Evolutionary conservation across 2,888 invertebrate species (phyloP).

Genomic region (Drosophila paracracens): DNA sequence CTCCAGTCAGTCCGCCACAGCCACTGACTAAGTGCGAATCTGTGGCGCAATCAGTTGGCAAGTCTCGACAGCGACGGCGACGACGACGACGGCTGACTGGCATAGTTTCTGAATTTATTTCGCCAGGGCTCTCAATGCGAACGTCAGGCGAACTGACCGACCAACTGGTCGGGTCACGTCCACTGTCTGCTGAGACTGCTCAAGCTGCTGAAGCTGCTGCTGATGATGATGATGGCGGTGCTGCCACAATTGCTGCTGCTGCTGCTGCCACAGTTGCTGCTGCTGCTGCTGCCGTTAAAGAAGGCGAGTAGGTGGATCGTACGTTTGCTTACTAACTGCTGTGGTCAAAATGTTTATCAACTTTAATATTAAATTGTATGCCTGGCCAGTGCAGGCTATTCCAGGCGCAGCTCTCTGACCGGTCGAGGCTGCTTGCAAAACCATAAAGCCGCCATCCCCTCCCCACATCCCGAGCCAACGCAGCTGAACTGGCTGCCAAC

Average conservation of each 20-base stretch:
- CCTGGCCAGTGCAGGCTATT: slow-evolving; percentile 32
- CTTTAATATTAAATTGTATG: slow-evolving; percentile 84
- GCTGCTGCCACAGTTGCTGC: slow-evolving; percentile 63
- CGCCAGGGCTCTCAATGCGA: slow-evolving; percentile 51
- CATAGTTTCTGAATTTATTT: slow-evolving; percentile 81
- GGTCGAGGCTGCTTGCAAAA: slow-evolving; percentile 38
- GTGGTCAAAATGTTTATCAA: slow-evolving; percentile 84
- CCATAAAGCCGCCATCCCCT: slow-evolving; percentile 55
- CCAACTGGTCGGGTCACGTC: slow-evolving; percentile 68
- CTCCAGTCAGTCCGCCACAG: slow-evolving; percentile 29
- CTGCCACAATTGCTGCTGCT: slow-evolving; percentile 58
- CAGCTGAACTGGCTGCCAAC: slow-evolving; percentile 58
- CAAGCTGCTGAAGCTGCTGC: slow-evolving; percentile 23
- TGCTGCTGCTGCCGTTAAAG: slow-evolving; percentile 77
- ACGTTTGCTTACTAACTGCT: slow-evolving; percentile 85
- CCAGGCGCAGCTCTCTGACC: slow-evolving; percentile 42
- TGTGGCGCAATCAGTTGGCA: slow-evolving; percentile 81
- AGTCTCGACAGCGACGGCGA: slow-evolving; percentile 44
- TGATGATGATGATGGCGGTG: slow-evolving; percentile 72
- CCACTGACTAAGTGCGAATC: slow-evolving; percentile 82
- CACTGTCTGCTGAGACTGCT: slow-evolving; percentile 40
- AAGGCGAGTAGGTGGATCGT: slow-evolving; percentile 85
- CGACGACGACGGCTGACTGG: slow-evolving; percentile 29
- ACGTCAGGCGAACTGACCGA: slow-evolving; percentile 30
- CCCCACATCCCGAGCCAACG: background rate